Evolutionary conservation across 2,888 invertebrate species (phyloP), one percentile per base, ranked within the genome.

Genomic region (Oegoconia quadripuncta): DNA sequence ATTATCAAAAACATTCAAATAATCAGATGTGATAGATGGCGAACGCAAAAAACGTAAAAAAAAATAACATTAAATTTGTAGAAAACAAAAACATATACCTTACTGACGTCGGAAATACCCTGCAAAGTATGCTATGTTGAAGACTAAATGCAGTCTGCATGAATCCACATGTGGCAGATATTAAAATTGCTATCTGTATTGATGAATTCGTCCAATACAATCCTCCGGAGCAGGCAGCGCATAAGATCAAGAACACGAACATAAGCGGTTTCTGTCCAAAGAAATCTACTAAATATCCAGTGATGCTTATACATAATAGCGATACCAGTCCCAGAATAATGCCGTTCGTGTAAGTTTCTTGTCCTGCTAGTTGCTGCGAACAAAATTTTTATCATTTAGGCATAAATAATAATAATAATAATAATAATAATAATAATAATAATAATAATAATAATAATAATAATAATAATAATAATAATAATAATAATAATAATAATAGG

Each of bases 21-120:
- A n/a, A n/a, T n/a, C n/a, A n/a, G n/a, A n/a, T n/a, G n/a, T n/a
- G n/a, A n/a, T n/a, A n/a, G 20, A 6, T 20, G 7, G 4, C 20
- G 4, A 20, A 15, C 17, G 13, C 15, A 14, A 35, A 25, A 30
- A 6, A 20, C 7, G 7, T 20, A 20, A 6, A 4, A 6, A 20
- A 20, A 20, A 20, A 6, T 20, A 20, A 16, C n/a, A 29, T 9
- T n/a, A 17, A 18, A n/a, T 18, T 25, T 6, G 9, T 8, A n/a
- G 5, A 20, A 6, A 4, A 26, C n/a, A 12, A 6, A 4, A 31
- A 18, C 13, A 37, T 44, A 28, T 43, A 75, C 75, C 75, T 65
- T 26, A 72, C 53, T 20, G 68, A 64, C 0, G 75, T 76, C 2
- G 75, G 75, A 34, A 76, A 73, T 1, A 64, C 67, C 40, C 75